Evolutionary conservation across 2,888 invertebrate species (phyloP).

Genomic region (Oscheius sp.): DNA sequence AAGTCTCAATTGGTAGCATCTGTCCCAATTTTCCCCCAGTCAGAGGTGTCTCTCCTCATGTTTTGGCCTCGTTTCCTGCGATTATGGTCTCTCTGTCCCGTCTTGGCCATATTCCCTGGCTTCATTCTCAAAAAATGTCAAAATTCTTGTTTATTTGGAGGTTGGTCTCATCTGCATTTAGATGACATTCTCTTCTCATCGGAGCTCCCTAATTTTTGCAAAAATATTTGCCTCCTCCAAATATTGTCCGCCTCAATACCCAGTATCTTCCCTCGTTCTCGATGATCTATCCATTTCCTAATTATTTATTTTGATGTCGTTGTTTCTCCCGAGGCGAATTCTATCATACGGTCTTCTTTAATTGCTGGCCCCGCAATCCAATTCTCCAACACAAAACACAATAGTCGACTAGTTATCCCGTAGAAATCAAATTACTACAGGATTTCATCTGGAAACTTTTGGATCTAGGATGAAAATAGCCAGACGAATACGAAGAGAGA

Average conservation of each 20-base stretch:
- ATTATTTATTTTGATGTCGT: neutral
- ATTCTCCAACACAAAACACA: too few relatives aligned
- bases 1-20: too few relatives aligned
- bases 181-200: constrained; percentile 1
- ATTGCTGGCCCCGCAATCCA: too few relatives aligned
- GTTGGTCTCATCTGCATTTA: constrained; percentile 17
- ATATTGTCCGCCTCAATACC: neutral
- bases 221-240: neutral
- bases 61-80: constrained; percentile 31
- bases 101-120: neutral
- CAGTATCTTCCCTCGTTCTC: neutral
- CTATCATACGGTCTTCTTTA: neutral
- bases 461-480: neutral
- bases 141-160: neutral
- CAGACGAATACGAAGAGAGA: too few relatives aligned
- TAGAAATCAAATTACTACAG: too few relatives aligned
- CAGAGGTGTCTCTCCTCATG: constrained; percentile 2
- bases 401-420: too few relatives aligned
- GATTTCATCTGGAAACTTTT: neutral
- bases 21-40: too few relatives aligned
- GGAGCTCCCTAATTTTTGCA: neutral
- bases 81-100: constrained; percentile 24
- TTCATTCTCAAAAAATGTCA: neutral
- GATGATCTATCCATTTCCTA: neutral
- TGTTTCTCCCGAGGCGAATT: neutral